Conservation (phyloP, 2,888 invertebrate genomes). For the Geophilus truncorum region DNA sequence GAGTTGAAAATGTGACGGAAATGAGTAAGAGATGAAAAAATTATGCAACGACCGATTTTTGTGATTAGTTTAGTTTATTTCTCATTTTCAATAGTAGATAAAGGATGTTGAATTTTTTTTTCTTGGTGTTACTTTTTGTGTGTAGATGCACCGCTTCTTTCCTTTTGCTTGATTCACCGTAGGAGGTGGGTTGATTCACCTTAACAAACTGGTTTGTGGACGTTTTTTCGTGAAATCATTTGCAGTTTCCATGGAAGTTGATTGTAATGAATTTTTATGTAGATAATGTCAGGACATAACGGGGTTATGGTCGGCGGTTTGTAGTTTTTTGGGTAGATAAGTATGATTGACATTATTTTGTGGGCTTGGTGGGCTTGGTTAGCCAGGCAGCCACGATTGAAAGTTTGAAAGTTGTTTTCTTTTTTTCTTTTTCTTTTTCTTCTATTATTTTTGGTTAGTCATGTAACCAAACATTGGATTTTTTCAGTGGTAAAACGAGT, state of each 20-base stretch:
- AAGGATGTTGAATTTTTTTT: neutral
- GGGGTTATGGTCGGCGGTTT: too few relatives aligned
- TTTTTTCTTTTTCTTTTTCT: too few relatives aligned
- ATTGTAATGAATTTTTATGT: neutral
- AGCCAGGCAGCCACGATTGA: too few relatives aligned
- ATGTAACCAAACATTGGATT: too few relatives aligned
- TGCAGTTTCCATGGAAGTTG: neutral
- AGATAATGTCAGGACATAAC: too few relatives aligned
- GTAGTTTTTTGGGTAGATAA: too few relatives aligned
- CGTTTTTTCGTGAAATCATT: neutral
- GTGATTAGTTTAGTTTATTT: neutral
- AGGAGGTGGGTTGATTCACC: slow-evolving; percentile 9
- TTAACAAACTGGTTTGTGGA: neutral
- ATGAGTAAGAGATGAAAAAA: neutral
- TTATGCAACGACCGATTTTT: neutral
- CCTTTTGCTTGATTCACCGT: neutral
- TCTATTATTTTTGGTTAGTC: too few relatives aligned
- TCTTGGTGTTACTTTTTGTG: too few relatives aligned
- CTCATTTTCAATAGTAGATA: neutral
- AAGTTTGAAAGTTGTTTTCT: too few relatives aligned
- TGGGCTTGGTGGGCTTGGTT: too few relatives aligned
- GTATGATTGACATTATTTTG: too few relatives aligned
- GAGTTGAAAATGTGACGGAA: neutral
- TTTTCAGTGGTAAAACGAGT: too few relatives aligned
- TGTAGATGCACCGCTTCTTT: neutral